phyloP scores from a whole-genome alignment of 2,888 invertebrate genomes.

The Lutraria lutraria region DNA sequence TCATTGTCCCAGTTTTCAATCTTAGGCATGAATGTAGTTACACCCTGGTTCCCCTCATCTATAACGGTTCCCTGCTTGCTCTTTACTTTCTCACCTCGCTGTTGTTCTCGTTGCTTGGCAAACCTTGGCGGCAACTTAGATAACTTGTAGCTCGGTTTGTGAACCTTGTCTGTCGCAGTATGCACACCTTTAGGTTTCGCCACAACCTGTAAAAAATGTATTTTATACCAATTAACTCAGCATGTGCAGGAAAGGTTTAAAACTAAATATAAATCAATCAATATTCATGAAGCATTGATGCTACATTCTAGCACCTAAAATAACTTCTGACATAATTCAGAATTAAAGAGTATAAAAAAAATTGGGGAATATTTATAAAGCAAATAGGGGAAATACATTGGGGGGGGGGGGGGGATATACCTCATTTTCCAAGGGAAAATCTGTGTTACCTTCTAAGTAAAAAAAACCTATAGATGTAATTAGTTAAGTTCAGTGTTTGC shows the following conservation, averaged over 20 bases:
- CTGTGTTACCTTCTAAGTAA: too few relatives aligned
- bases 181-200: conserved; percentile 81
- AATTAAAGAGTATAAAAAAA: too few relatives aligned
- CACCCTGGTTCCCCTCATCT: conserved; percentile 47
- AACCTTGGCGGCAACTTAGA: conserved; percentile 92
- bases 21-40: conserved; percentile 81
- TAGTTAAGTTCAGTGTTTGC: conserved; percentile 36
- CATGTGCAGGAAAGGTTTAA: background rate
- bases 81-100: conserved; percentile 85
- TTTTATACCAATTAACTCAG: background rate
- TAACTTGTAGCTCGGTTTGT: conserved; percentile 84
- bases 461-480: too few relatives aligned
- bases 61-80: conserved; percentile 62
- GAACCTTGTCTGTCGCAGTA: conserved; percentile 71
- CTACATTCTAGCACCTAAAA: too few relatives aligned
- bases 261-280: background rate
- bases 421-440: too few relatives aligned
- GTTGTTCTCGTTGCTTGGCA: conserved; percentile 91
- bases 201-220: conserved; percentile 74
- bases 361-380: too few relatives aligned
- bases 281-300: too few relatives aligned
- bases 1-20: conserved; percentile 87
- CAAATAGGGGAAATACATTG: too few relatives aligned
- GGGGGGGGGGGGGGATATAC: too few relatives aligned
- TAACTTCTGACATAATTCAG: too few relatives aligned